Percentiles rank a stretch among this genome's conserved stretches.
phyloP scores from a whole-genome alignment of 2,888 invertebrate species.

The Sylvicola cinctus region DNA sequence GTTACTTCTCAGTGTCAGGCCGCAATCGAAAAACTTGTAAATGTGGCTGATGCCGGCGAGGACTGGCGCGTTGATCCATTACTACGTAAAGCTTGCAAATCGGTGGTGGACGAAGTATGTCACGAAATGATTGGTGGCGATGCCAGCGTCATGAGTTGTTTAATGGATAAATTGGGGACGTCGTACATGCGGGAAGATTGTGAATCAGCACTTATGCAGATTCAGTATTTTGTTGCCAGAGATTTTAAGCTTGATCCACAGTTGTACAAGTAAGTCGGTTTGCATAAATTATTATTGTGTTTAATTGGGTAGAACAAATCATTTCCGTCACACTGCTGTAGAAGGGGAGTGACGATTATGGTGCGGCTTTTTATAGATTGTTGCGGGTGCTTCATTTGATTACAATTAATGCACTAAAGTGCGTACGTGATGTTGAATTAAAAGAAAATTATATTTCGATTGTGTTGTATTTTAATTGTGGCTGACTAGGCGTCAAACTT shows the following conservation, averaged over 20 bases:
- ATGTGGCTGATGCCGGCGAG: conserved; percentile 80
- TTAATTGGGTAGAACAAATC: no score
- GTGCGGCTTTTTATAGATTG: no score
- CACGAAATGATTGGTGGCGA: conserved; percentile 51
- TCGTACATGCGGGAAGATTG: conserved; percentile 72
- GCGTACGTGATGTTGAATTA: no score
- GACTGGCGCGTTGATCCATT: conserved; percentile 92
- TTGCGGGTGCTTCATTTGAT: no score
- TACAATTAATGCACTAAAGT: no score
- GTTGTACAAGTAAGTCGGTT: conserved; percentile 34
- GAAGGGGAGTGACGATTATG: no score
- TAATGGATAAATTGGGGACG: conserved; percentile 80
- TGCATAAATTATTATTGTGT: background rate
- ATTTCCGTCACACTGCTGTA: no score
- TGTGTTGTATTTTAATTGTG: no score
- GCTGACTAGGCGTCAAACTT: no score
- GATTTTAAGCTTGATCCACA: conserved; percentile 85
- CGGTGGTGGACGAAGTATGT: conserved; percentile 63
- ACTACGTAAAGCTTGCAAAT: conserved; percentile 63
- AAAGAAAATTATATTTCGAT: no score
- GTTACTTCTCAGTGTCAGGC: conserved; percentile 51
- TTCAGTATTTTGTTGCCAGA: conserved; percentile 91
- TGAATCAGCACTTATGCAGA: conserved; percentile 77
- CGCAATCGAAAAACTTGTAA: conserved; percentile 59
- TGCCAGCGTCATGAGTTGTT: conserved; percentile 73